These are phyloP conservation scores for Apostichopus japonicus DNA, from an alignment of 35 echinoderm and acorn worm species.

Conservation along the genomic window DNA sequence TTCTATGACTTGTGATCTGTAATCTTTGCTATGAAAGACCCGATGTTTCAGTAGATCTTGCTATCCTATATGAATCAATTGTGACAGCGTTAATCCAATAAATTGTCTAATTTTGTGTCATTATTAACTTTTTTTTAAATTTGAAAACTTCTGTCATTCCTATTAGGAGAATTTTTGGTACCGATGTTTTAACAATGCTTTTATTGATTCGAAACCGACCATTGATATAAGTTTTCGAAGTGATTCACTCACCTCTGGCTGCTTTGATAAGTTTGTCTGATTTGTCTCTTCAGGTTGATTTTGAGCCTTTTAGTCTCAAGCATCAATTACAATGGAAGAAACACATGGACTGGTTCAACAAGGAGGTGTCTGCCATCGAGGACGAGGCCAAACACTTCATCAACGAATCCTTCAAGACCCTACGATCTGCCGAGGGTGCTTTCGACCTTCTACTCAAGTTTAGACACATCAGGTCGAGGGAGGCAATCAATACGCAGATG, in stretches of 20 bases:
- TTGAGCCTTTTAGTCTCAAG: constrained; percentile 94
- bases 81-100: no score
- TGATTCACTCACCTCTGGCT: no score
- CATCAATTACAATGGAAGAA: constrained; percentile 94
- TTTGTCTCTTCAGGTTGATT: constrained; percentile 71
- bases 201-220: no score
- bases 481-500: constrained; percentile 99
- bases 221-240: no score
- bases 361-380: constrained; percentile 96
- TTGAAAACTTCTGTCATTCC: no score
- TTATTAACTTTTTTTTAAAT: no score
- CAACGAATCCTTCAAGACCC: constrained; percentile 98
- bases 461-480: constrained; percentile 88
- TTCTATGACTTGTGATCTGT: neutral
- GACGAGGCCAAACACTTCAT: constrained; percentile 99
- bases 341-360: constrained; percentile 99
- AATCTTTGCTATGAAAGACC: no score
- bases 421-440: constrained; percentile 88
- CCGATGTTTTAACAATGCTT: no score
- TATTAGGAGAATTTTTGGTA: no score
- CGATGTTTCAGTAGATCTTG: no score
- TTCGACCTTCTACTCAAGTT: constrained; percentile 98
- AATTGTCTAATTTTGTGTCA: no score
- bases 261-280: neutral
- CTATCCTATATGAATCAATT: no score